Percentiles rank a stretch among this genome's conserved stretches.
Conservation (phyloP, 2,888 invertebrate species). For the Myathropa florea region DNA sequence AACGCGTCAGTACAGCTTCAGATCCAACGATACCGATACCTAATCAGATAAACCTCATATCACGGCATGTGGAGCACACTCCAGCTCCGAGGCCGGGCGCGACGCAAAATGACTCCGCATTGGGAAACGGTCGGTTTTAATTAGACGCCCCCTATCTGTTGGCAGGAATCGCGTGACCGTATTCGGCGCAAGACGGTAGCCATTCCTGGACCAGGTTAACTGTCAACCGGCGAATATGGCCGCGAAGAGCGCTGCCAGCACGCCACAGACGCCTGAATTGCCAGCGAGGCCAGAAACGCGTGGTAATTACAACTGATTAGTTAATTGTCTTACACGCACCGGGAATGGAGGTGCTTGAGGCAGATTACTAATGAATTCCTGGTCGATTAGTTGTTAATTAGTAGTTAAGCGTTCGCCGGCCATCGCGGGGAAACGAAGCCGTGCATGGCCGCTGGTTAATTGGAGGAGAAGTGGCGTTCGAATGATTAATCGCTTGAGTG, state of each 20-base stretch:
- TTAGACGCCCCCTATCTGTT: conserved; percentile 64
- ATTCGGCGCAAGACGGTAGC: conserved; percentile 36
- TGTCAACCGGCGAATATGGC: conserved; percentile 12
- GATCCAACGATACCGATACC: conserved; percentile 43
- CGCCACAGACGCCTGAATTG: background rate
- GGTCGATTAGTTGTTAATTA: conserved; percentile 49
- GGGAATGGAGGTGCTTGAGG: conserved; percentile 27
- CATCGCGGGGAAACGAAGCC: background rate
- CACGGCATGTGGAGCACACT: conserved; percentile 34
- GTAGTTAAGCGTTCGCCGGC: background rate
- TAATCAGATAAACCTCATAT: conserved; percentile 61
- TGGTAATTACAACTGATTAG: conserved; percentile 62
- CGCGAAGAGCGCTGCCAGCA: background rate
- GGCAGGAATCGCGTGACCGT: conserved; percentile 65
- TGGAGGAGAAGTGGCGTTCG: conserved; percentile 37
- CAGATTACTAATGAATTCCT: conserved; percentile 46
- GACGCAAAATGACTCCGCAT: conserved; percentile 16
- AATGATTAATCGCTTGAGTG: conserved; percentile 43
- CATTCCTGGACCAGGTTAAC: conserved; percentile 6
- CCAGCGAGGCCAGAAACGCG: conserved; percentile 9
- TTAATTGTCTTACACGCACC: conserved; percentile 61
- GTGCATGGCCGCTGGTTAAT: background rate
- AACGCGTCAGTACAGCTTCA: conserved; percentile 43
- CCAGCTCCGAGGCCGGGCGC: background rate
- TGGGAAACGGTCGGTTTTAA: conserved; percentile 53